A percentile compares a stretch with the other conserved stretches of the same genome.
phyloP scores from a whole-genome alignment of 2,113 vertebrate genomes.

The Meriones unguiculatus region DNA sequence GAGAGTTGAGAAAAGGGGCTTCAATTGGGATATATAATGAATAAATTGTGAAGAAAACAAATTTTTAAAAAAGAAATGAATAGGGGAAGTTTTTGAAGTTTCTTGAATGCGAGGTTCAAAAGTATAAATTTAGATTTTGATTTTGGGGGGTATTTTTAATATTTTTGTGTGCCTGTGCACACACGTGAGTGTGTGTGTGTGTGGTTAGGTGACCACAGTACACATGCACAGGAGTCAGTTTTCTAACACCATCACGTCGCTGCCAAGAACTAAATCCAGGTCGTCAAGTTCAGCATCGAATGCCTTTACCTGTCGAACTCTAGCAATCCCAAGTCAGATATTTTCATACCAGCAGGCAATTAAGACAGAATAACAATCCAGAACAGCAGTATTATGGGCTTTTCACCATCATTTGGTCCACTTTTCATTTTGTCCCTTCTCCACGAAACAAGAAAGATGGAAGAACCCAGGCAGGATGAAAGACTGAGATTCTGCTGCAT shows the following conservation, averaged over 20 bases:
- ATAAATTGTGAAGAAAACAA: too few relatives aligned
- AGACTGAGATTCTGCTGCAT: background rate
- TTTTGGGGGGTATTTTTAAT: background rate
- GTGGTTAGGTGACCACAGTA: background rate
- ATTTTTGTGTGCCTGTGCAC: too few relatives aligned
- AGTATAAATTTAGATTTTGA: background rate
- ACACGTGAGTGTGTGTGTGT: background rate
- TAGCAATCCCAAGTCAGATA: background rate
- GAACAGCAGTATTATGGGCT: background rate
- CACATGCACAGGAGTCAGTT: background rate
- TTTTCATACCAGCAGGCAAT: background rate
- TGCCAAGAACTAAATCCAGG: too few relatives aligned
- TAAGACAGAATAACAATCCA: background rate
- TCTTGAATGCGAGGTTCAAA: slow-evolving; percentile 34
- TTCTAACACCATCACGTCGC: background rate
- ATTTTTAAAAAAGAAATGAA: too few relatives aligned
- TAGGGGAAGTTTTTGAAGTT: background rate
- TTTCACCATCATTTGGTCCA: background rate
- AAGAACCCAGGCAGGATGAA: background rate
- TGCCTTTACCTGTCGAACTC: background rate
- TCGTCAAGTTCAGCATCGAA: background rate
- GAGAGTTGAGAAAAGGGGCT: too few relatives aligned
- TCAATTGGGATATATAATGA: too few relatives aligned
- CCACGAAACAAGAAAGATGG: background rate
- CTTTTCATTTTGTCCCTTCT: background rate